Percentiles rank a stretch among this genome's conserved stretches.
These are phyloP conservation scores for Xenus cinereus DNA, from an alignment of 2,113 vertebrate species.

Conservation along the genomic window DNA sequence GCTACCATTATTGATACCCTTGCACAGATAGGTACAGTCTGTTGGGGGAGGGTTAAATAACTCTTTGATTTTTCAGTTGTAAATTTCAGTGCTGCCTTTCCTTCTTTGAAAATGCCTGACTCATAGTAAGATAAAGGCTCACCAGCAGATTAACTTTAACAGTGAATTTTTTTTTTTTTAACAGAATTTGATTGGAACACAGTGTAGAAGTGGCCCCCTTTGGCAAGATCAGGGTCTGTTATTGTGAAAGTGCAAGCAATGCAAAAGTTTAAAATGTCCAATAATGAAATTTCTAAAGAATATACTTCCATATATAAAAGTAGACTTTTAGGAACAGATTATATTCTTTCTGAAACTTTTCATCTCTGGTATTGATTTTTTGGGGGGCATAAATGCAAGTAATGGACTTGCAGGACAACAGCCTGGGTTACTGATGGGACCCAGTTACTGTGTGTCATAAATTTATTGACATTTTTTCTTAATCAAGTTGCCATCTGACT, in stretches of 20 bases:
- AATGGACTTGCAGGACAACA: neutral
- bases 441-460: neutral
- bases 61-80: neutral
- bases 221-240: neutral
- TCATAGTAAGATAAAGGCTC: neutral
- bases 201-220: neutral
- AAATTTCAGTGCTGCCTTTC: neutral
- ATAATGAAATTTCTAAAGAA: neutral
- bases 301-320: neutral
- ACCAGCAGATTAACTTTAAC: neutral
- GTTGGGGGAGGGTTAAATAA: neutral
- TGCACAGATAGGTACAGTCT: neutral
- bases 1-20: neutral
- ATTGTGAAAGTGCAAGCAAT: neutral
- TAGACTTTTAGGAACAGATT: neutral
- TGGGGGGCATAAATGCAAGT: neutral
- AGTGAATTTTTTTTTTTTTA: neutral
- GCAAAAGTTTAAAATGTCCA: neutral
- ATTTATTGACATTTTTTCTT: neutral
- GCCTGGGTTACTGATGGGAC: neutral
- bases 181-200: neutral
- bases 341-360: neutral
- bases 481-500: neutral
- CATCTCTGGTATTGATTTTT: neutral
- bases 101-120: neutral